phyloP scores from a whole-genome alignment of 2,888 invertebrate genomes.

The Phaonia tiefii region DNA sequence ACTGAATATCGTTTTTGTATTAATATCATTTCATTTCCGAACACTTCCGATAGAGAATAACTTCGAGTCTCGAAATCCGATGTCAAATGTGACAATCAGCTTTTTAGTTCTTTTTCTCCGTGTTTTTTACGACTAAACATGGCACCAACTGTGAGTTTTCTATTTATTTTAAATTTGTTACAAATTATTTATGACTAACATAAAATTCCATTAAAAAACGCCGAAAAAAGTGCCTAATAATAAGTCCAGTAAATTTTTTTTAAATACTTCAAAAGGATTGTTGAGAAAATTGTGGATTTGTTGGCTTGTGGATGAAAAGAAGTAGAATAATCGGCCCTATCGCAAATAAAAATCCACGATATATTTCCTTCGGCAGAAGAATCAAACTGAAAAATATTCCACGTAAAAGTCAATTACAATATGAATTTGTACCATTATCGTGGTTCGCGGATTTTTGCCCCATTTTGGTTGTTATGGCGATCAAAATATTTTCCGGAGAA shows the following conservation, averaged over 20 bases:
- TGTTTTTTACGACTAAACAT: slow-evolving; percentile 78
- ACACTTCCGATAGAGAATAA: slow-evolving; percentile 34
- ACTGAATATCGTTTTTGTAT: background rate
- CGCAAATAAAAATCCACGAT: too few species aligned
- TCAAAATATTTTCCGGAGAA: too few species aligned
- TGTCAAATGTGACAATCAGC: slow-evolving; percentile 64
- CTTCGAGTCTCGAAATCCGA: slow-evolving; percentile 25
- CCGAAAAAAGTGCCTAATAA: too few species aligned
- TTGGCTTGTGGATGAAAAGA: too few species aligned
- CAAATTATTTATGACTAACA: background rate
- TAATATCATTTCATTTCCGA: background rate
- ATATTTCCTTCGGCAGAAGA: too few species aligned
- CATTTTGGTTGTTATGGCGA: too few species aligned
- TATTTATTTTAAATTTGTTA: slow-evolving; percentile 61
- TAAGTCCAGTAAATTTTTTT: background rate
- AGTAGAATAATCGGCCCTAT: too few species aligned
- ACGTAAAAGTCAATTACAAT: too few species aligned
- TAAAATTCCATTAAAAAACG: background rate
- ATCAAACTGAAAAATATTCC: too few species aligned
- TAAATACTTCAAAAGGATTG: slow-evolving; percentile 41
- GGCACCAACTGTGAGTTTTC: slow-evolving; percentile 80
- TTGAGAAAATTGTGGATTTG: slow-evolving; percentile 52
- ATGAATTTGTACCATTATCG: too few species aligned
- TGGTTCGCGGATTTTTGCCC: too few species aligned
- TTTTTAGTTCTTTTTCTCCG: slow-evolving; percentile 77